Conservation (phyloP, 2,888 invertebrate species). For the Blastobasis lacticolella region DNA sequence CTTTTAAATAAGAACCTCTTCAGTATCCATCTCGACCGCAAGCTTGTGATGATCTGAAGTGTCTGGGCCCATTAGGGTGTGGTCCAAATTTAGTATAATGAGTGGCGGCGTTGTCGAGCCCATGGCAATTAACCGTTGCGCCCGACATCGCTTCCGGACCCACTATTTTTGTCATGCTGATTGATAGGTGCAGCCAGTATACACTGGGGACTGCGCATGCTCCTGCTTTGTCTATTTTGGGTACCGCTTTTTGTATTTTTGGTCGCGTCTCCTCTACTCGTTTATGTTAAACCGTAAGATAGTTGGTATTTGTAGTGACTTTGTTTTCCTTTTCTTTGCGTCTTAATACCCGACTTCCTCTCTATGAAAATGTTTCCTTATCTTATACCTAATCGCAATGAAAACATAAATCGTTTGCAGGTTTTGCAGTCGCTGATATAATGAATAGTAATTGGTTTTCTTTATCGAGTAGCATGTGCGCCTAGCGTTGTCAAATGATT, state of each 20-base stretch:
- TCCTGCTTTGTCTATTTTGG: constrained; percentile 21
- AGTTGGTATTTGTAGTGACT: constrained; percentile 4
- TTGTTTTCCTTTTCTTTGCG: constrained; percentile 3
- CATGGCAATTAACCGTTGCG: constrained; percentile 46
- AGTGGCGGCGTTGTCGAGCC: constrained; percentile 35
- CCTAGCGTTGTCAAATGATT: too few species aligned
- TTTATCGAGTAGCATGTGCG: too few species aligned
- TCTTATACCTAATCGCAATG: too few species aligned
- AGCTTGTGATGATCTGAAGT: constrained; percentile 14
- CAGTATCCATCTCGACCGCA: background rate
- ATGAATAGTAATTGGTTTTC: too few species aligned
- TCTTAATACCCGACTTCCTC: background rate
- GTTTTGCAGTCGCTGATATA: too few species aligned
- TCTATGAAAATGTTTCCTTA: too few species aligned
- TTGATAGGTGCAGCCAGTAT: constrained; percentile 32
- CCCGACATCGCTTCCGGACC: constrained; percentile 40
- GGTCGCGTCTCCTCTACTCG: too few species aligned
- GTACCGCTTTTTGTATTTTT: background rate
- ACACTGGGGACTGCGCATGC: constrained; percentile 15
- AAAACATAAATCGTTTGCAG: too few species aligned
- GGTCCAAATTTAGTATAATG: constrained; percentile 49
- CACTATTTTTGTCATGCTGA: constrained; percentile 42
- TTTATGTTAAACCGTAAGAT: too few species aligned
- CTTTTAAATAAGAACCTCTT: background rate
- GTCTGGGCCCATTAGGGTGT: constrained; percentile 32